Percentiles rank a stretch among this genome's conserved stretches.
phyloP scores from a whole-genome alignment of 2,797 vertebrate genomes.

The Catostomus latipinnis region DNA sequence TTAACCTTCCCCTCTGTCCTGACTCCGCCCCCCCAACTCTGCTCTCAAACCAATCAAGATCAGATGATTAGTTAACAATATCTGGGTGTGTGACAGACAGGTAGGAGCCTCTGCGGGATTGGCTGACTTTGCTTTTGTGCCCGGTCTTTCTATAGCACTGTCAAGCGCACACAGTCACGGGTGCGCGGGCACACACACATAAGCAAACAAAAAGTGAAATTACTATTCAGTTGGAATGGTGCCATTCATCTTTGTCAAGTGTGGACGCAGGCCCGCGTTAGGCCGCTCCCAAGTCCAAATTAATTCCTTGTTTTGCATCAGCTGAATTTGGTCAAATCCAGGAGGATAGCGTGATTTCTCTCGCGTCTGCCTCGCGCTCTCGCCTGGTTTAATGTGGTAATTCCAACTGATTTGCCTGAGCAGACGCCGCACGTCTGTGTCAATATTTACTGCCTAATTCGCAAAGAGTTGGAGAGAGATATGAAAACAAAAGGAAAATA shows the following conservation, averaged over 20 bases:
- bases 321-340: slow-evolving; percentile 99
- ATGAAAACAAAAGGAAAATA: slow-evolving; percentile 61
- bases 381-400: slow-evolving; percentile 94
- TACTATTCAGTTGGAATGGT: slow-evolving; percentile 99
- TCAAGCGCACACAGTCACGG: slow-evolving; percentile 70
- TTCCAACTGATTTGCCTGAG: slow-evolving; percentile 86
- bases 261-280: slow-evolving; percentile 62
- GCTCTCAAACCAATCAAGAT: slow-evolving; percentile 99
- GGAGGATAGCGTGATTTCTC: slow-evolving; percentile 84
- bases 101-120: slow-evolving; percentile 97
- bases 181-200: slow-evolving; percentile 26
- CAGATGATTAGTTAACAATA: slow-evolving; percentile 99
- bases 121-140: slow-evolving; percentile 85
- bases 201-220: slow-evolving; percentile 90
- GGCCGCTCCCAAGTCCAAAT: slow-evolving; percentile 86
- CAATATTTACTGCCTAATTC: slow-evolving; percentile 93
- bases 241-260: slow-evolving; percentile 99
- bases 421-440: slow-evolving; percentile 72
- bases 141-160: slow-evolving; percentile 94
- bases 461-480: slow-evolving; percentile 39
- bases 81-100: slow-evolving; percentile 98
- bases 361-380: slow-evolving; percentile 85
- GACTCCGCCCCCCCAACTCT: slow-evolving; percentile 84
- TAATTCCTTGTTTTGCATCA: slow-evolving; percentile 99
- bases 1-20: slow-evolving; percentile 93